These are phyloP conservation scores for Eclectus roratus DNA, from an alignment of 2,113 vertebrate genomes.

Conservation along the genomic window DNA sequence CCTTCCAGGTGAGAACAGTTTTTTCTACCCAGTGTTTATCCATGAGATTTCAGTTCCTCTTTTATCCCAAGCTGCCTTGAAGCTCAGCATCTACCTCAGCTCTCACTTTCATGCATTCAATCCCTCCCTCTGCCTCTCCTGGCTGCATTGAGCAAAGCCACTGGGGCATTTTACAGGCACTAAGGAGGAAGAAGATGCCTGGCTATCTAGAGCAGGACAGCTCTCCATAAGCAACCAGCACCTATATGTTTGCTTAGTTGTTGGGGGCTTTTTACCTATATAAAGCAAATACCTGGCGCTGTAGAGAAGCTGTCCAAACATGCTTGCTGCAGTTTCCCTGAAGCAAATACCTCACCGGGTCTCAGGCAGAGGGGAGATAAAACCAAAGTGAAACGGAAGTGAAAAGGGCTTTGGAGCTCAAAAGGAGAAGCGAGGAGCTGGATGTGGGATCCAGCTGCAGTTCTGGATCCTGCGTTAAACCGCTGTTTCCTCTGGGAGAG, in stretches of 20 bases:
- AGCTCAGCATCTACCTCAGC: background rate
- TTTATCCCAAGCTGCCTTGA: slow-evolving; percentile 1
- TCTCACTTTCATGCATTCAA: background rate
- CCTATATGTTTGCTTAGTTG: background rate
- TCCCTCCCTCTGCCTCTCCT: background rate
- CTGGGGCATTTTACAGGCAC: background rate
- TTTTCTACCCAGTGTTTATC: background rate
- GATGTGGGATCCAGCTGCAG: background rate
- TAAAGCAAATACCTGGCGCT: background rate
- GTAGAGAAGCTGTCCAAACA: slow-evolving; percentile 18
- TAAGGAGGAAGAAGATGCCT: background rate
- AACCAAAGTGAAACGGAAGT: background rate
- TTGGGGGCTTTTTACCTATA: background rate
- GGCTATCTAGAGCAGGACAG: background rate
- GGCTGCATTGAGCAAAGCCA: background rate
- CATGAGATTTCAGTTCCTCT: background rate
- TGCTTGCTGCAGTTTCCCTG: background rate
- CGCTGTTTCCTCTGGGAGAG: accelerated
- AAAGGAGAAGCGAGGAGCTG: background rate
- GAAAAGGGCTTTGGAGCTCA: background rate
- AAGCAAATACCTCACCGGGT: background rate
- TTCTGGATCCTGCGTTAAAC: background rate
- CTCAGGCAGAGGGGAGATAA: background rate
- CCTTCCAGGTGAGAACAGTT: background rate
- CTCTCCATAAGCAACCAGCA: background rate